Conservation (phyloP, 2,113 vertebrate species). For the Synodontis membranacea region DNA sequence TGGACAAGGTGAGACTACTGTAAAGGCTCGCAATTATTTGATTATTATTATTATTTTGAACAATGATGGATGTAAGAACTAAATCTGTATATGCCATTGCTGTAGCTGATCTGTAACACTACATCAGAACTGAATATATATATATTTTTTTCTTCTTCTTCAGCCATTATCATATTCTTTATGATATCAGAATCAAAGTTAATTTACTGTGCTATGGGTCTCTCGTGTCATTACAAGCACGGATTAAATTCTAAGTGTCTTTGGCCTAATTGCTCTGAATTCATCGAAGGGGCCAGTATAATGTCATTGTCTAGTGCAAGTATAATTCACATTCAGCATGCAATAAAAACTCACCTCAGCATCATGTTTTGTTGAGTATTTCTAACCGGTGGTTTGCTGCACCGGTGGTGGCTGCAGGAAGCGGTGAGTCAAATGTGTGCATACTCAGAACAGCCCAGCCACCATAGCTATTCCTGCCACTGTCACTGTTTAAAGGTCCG, state of each 20-base stretch:
- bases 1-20: conserved; percentile 82
- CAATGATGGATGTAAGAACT: background rate
- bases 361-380: background rate
- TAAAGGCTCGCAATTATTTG: background rate
- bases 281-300: background rate
- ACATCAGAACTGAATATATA: background rate
- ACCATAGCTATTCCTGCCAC: background rate
- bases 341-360: background rate
- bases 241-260: background rate
- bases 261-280: background rate
- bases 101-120: background rate
- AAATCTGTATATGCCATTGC: background rate
- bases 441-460: background rate
- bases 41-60: background rate
- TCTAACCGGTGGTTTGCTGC: background rate
- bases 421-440: background rate
- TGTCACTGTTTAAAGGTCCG: background rate
- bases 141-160: background rate
- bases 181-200: background rate
- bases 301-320: background rate
- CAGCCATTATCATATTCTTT: background rate
- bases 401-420: background rate
- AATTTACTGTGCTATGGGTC: background rate
- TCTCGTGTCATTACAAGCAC: background rate
- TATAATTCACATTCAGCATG: background rate